A percentile compares a stretch with the other conserved stretches of the same genome.
These are phyloP conservation scores for Paratrypauchen microcephalus DNA, from an alignment of 2,797 vertebrate species.

Conservation along the genomic window DNA sequence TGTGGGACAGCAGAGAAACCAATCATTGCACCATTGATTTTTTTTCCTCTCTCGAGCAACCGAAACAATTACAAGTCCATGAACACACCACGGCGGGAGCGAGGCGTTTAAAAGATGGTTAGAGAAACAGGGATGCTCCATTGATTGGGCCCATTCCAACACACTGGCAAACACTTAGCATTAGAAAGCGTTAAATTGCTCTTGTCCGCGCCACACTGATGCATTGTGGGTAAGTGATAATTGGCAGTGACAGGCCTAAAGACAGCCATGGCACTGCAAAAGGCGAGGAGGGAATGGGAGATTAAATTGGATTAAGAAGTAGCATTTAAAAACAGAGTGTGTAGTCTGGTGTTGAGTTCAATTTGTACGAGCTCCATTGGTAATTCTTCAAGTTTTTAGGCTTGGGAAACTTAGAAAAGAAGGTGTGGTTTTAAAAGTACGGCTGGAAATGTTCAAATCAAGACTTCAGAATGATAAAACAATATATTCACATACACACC, in stretches of 20 bases:
- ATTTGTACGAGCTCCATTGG: not conserved
- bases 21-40: constrained; percentile 64
- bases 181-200: constrained; percentile 61
- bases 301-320: constrained; percentile 17
- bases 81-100: constrained; percentile 11
- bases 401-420: not conserved
- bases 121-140: constrained; percentile 49
- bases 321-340: not conserved
- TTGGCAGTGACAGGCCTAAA: constrained; percentile 27
- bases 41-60: constrained; percentile 36
- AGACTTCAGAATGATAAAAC: not conserved
- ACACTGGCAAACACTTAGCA: constrained; percentile 60
- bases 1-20: constrained; percentile 22
- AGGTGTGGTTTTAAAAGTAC: not conserved
- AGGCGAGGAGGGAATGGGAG: constrained; percentile 11
- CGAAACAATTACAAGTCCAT: constrained; percentile 60
- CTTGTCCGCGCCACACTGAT: constrained; percentile 19
- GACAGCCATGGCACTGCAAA: not conserved
- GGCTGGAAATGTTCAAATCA: too few relatives aligned
- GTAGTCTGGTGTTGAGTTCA: not conserved
- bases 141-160: constrained; percentile 50
- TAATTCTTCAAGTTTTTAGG: not conserved
- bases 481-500: too few relatives aligned
- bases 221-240: constrained; percentile 39
- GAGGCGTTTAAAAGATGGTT: constrained; percentile 53